phyloP scores from a whole-genome alignment of 2,113 vertebrate genomes.

The Scomber colias region DNA sequence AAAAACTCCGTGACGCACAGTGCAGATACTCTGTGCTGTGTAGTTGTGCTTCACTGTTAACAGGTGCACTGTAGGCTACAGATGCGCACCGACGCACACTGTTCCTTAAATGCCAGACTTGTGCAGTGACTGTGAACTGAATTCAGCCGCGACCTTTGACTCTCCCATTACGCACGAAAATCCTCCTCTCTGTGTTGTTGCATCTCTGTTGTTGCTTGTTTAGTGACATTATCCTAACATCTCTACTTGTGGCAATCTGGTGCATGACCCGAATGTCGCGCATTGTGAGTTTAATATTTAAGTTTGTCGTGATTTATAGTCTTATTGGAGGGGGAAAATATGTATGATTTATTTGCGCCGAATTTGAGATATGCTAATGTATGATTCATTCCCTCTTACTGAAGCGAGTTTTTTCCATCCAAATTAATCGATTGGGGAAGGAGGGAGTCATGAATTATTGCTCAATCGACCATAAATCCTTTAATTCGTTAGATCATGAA shows the following conservation, averaged over 20 bases:
- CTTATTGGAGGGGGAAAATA: not conserved
- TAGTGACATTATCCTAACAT: not conserved
- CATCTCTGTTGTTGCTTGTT: not conserved
- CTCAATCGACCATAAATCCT: constrained; percentile 35
- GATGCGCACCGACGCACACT: constrained; percentile 53
- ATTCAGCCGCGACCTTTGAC: constrained; percentile 47
- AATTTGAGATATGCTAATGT: constrained; percentile 44
- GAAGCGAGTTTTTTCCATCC: constrained; percentile 54
- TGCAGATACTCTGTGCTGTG: constrained; percentile 4
- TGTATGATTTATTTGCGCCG: constrained; percentile 51
- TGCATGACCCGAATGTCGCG: not conserved
- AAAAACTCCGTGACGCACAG: constrained; percentile 41
- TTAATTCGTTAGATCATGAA: constrained; percentile 36
- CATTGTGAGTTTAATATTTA: not conserved
- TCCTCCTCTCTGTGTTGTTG: not conserved
- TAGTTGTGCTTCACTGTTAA: constrained; percentile 56
- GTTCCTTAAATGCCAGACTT: constrained; percentile 31
- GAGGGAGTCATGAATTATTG: constrained; percentile 63
- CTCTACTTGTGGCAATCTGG: not conserved
- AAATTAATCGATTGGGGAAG: constrained; percentile 71
- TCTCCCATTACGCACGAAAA: constrained; percentile 28
- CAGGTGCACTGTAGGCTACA: constrained; percentile 66
- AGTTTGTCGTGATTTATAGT: constrained; percentile 22
- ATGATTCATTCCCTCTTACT: constrained; percentile 59
- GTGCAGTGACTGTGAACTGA: constrained; percentile 13